A percentile compares a stretch with the other conserved stretches of the same genome.
These are phyloP conservation scores for Takifugu bimaculatus DNA, from an alignment of 2,113 vertebrate genomes.

Conservation along the genomic window DNA sequence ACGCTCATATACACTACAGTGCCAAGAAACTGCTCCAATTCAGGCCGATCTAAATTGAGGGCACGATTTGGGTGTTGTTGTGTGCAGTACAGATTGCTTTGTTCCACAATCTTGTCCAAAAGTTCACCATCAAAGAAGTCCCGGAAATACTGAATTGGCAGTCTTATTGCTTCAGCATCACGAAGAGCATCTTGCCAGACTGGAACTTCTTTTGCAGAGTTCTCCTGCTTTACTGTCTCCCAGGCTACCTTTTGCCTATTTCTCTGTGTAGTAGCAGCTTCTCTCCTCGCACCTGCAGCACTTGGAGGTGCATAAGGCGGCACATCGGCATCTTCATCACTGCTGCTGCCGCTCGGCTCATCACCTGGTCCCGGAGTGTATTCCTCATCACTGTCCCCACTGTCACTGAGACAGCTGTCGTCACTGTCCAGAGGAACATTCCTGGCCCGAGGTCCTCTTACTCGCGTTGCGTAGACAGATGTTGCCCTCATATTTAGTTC, in stretches of 20 bases:
- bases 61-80: conserved; percentile 1
- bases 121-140: conserved; percentile 13
- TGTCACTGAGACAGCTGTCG: conserved; percentile 6
- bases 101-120: neutral
- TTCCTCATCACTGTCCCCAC: conserved; percentile 3
- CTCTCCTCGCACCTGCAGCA: neutral
- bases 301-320: neutral
- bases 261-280: neutral
- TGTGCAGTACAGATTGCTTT: conserved; percentile 13
- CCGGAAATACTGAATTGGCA: conserved; percentile 10
- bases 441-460: neutral
- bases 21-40: conserved; percentile 27
- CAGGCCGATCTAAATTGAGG: conserved; percentile 1
- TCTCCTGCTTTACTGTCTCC: conserved; percentile 2
- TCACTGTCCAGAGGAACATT: conserved; percentile 2
- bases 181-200: conserved; percentile 4
- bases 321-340: neutral
- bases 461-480: neutral
- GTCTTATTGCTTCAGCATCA: neutral
- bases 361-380: neutral
- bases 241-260: neutral
- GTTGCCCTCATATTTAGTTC: neutral
- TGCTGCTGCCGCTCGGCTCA: neutral
- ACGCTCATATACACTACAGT: conserved; percentile 29
- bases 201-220: conserved; percentile 9